Conservation (phyloP, 2,888 invertebrate genomes). For the Rhyacophila evoluta region DNA sequence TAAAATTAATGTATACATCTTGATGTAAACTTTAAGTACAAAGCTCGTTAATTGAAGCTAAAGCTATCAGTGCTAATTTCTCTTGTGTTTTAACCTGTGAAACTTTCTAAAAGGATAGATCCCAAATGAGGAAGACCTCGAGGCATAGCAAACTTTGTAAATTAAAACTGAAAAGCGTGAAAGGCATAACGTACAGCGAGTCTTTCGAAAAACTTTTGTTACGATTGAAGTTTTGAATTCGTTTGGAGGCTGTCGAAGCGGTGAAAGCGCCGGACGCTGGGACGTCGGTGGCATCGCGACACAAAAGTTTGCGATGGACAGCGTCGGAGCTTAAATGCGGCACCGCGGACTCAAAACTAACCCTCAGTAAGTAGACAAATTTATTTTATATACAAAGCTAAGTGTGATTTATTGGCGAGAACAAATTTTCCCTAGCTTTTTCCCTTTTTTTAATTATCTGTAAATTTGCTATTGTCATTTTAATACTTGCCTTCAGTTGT, state of each 20-base stretch:
- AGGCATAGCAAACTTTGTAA: neutral
- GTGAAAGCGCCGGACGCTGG: neutral
- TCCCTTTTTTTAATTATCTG: too few species aligned
- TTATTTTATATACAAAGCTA: neutral
- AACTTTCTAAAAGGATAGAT: constrained; percentile 5
- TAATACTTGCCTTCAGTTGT: too few species aligned
- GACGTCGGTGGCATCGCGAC: neutral
- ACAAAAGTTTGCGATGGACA: constrained; percentile 3
- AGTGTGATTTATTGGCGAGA: too few species aligned
- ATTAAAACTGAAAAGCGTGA: constrained; percentile 4
- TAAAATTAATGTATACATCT: neutral
- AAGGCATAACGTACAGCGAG: neutral
- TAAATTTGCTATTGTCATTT: too few species aligned
- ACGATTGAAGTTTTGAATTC: constrained; percentile 20
- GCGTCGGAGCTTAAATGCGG: neutral
- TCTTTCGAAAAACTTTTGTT: neutral
- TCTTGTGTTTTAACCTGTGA: constrained; percentile 4
- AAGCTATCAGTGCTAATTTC: neutral
- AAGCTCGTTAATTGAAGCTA: neutral
- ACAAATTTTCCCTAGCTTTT: too few species aligned
- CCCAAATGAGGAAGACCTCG: constrained; percentile 14
- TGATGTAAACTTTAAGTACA: neutral
- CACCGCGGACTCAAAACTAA: neutral
- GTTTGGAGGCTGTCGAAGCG: constrained; percentile 14
- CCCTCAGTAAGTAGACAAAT: neutral